Percentiles rank a stretch among this genome's conserved stretches.
Conservation (phyloP, 2,113 vertebrate genomes). For the Menura novaehollandiae region DNA sequence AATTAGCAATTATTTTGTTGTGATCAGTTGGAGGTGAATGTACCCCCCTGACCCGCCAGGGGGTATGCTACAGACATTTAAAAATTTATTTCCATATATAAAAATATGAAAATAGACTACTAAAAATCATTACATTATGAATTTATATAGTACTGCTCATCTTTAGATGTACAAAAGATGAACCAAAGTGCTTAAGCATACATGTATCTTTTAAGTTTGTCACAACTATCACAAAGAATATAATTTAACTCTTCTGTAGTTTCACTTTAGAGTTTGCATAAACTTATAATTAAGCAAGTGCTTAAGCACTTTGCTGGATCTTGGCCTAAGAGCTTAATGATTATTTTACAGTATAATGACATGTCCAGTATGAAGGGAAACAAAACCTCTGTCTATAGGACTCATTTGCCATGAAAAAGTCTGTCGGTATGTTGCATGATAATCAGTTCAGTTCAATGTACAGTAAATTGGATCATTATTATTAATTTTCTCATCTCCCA, state of each 20-base stretch:
- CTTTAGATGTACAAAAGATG: not conserved
- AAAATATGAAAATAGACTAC: not conserved
- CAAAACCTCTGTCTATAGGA: slow-evolving; percentile 66
- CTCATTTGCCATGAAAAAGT: slow-evolving; percentile 69
- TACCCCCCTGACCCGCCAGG: not conserved
- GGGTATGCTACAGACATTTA: not conserved
- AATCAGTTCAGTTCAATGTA: slow-evolving; percentile 79
- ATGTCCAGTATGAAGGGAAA: slow-evolving; percentile 67
- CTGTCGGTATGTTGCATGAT: slow-evolving; percentile 75
- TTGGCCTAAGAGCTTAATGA: slow-evolving; percentile 66
- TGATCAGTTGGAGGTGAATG: not conserved
- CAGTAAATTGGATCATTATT: slow-evolving; percentile 80
- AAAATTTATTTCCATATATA: not conserved
- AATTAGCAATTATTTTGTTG: not conserved
- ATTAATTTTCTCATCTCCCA: slow-evolving; percentile 80
- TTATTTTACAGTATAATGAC: slow-evolving; percentile 68
- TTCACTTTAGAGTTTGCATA: slow-evolving; percentile 19
- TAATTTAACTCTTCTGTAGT: slow-evolving; percentile 15
- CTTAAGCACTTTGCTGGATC: slow-evolving; percentile 46
- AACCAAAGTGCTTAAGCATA: not conserved
- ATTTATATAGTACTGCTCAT: not conserved
- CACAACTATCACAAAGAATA: not conserved
- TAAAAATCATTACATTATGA: not conserved
- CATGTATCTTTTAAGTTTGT: not conserved
- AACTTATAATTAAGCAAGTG: slow-evolving; percentile 36